Evolutionary conservation across 2,113 vertebrate genomes (phyloP).

Genomic region (Peromyscus polionotus): DNA sequence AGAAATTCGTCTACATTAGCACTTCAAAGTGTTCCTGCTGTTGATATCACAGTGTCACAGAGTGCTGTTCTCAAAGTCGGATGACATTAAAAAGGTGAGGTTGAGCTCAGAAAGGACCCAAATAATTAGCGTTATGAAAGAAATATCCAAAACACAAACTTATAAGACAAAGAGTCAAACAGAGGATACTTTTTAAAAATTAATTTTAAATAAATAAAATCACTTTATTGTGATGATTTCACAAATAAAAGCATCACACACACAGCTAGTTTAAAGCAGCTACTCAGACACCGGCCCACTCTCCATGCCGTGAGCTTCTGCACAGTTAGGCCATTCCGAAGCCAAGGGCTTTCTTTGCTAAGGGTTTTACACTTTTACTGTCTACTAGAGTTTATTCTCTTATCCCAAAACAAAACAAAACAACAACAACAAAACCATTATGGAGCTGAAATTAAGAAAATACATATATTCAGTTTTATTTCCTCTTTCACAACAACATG

Average conservation of each 20-base stretch:
- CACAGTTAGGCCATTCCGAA: neutral
- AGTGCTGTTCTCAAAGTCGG: slow-evolving; percentile 4
- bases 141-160: neutral
- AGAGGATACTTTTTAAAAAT: neutral
- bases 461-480: neutral
- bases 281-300: neutral
- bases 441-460: neutral
- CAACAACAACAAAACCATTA: no score
- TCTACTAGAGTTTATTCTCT: neutral
- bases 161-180: neutral
- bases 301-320: neutral
- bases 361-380: neutral
- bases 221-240: neutral
- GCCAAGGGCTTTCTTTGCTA: neutral
- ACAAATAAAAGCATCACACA: neutral
- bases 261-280: neutral
- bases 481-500: neutral
- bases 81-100: slow-evolving; percentile 17
- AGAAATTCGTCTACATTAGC: neutral
- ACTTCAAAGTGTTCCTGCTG: neutral
- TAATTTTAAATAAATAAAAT: neutral
- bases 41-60: neutral
- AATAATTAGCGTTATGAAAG: neutral
- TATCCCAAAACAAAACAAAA: neutral
- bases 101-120: neutral